A percentile compares a stretch with the other conserved stretches of the same genome.
These are phyloP conservation scores for Calephelis nemesis DNA, from an alignment of 1,140 invertebrate species.

Conservation along the genomic window DNA sequence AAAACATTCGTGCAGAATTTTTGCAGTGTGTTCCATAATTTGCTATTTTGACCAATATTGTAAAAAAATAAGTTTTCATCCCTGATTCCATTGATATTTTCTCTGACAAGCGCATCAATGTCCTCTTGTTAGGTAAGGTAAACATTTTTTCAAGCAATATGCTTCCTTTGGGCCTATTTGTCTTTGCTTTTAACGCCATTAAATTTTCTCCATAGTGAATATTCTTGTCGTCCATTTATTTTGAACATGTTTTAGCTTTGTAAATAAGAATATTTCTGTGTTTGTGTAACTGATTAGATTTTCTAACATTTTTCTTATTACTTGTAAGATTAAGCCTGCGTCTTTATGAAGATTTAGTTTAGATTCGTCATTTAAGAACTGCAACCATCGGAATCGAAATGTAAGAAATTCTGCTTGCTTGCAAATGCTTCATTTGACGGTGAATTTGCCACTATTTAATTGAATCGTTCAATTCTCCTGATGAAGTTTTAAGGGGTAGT, in stretches of 20 bases:
- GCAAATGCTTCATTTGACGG: too few relatives aligned
- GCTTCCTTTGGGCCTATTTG: constrained; percentile 39
- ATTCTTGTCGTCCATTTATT: background rate
- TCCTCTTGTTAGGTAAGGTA: constrained; percentile 30
- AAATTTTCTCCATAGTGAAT: background rate
- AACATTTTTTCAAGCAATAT: constrained; percentile 34
- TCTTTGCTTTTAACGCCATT: constrained; percentile 17
- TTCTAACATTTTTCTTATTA: background rate
- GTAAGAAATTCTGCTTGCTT: too few relatives aligned
- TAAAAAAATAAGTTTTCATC: background rate
- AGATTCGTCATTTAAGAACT: too few relatives aligned
- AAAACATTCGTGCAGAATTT: constrained; percentile 6
- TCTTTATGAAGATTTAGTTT: too few relatives aligned
- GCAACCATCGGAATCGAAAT: too few relatives aligned
- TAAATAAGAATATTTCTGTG: background rate
- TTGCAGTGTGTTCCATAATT: background rate
- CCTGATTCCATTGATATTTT: background rate
- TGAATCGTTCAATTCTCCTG: background rate
- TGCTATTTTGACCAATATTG: background rate
- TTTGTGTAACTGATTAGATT: background rate
- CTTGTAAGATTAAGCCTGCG: too few relatives aligned
- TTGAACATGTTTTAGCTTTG: background rate
- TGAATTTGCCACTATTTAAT: background rate
- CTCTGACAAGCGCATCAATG: constrained; percentile 11
- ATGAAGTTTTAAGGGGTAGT: background rate